Conservation (phyloP, 2,888 invertebrate species). For the Xestoiulus laeticollis region DNA sequence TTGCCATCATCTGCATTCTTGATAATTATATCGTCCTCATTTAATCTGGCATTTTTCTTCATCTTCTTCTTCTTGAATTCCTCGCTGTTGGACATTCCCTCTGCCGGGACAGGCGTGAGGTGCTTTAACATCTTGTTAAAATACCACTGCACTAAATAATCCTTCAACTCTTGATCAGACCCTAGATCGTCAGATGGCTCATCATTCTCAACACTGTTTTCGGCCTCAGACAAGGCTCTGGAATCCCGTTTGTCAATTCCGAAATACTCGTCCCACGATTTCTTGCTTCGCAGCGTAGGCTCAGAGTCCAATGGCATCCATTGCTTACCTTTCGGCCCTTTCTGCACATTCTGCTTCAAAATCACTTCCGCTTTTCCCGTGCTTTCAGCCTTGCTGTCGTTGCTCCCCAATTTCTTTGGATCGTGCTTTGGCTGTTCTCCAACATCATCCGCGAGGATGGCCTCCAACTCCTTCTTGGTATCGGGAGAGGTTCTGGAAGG, state of each 20-base stretch:
- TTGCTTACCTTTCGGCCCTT: slow-evolving; percentile 46
- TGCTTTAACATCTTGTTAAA: slow-evolving; percentile 51
- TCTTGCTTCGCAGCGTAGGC: slow-evolving; percentile 52
- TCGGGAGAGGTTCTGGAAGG: neutral
- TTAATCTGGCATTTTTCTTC: neutral
- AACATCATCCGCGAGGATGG: slow-evolving; percentile 44
- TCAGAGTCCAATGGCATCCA: slow-evolving; percentile 50
- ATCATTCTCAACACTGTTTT: neutral
- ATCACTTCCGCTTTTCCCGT: neutral
- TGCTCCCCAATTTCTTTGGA: neutral
- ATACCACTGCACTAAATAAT: slow-evolving; percentile 51
- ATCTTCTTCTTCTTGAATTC: neutral
- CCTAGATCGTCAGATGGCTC: neutral
- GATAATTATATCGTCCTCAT: neutral
- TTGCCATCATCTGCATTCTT: neutral
- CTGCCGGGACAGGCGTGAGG: neutral
- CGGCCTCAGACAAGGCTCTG: neutral
- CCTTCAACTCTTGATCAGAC: slow-evolving; percentile 25
- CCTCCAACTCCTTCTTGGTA: slow-evolving; percentile 47
- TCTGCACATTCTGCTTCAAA: neutral
- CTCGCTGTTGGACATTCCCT: neutral
- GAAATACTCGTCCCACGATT: slow-evolving; percentile 54
- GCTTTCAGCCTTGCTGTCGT: neutral
- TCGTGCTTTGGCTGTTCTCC: neutral
- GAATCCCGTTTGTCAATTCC: slow-evolving; percentile 52